Conservation (phyloP, 1,140 invertebrate species). For the Stegodyphus dumicola region DNA sequence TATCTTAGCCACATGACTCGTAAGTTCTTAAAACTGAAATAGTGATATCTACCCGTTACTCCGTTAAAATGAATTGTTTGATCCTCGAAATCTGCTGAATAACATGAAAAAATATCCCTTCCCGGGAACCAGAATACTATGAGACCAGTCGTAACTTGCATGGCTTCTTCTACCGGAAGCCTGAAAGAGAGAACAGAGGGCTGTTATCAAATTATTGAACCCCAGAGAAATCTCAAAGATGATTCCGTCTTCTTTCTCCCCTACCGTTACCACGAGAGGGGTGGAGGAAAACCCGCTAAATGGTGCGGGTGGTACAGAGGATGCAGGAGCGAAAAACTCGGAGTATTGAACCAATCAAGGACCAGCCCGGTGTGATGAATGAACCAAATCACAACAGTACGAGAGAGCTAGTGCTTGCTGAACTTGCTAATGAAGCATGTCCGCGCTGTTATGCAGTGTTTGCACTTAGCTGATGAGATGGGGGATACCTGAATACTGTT, state of each 20-base stretch:
- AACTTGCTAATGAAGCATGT: slow-evolving; percentile 50
- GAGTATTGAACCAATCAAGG: slow-evolving; percentile 35
- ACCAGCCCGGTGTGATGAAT: slow-evolving; percentile 32
- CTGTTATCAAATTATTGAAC: slow-evolving; percentile 55
- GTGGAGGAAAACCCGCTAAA: not conserved
- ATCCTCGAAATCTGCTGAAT: no score
- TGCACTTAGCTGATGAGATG: slow-evolving; percentile 47
- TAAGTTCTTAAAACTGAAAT: no score
- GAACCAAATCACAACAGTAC: slow-evolving; percentile 34
- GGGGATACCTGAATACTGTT: not conserved
- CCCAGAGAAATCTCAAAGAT: slow-evolving; percentile 56
- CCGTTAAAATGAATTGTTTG: no score
- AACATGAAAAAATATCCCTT: no score
- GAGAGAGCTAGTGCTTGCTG: not conserved
- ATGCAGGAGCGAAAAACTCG: slow-evolving; percentile 7
- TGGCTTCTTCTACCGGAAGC: not conserved
- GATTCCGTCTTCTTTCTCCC: slow-evolving; percentile 24
- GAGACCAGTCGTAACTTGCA: no score
- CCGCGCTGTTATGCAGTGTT: slow-evolving; percentile 40
- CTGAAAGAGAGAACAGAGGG: slow-evolving; percentile 30
- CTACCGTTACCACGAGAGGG: not conserved
- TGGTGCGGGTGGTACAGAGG: not conserved
- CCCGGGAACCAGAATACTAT: no score
- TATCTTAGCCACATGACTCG: no score
- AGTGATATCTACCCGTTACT: no score